A percentile compares a stretch with the other conserved stretches of the same genome.
These are phyloP conservation scores for Dysidea cf. avara DNA, from an alignment of 37 sponge, comb jelly and placozoan species.

Conservation along the genomic window DNA sequence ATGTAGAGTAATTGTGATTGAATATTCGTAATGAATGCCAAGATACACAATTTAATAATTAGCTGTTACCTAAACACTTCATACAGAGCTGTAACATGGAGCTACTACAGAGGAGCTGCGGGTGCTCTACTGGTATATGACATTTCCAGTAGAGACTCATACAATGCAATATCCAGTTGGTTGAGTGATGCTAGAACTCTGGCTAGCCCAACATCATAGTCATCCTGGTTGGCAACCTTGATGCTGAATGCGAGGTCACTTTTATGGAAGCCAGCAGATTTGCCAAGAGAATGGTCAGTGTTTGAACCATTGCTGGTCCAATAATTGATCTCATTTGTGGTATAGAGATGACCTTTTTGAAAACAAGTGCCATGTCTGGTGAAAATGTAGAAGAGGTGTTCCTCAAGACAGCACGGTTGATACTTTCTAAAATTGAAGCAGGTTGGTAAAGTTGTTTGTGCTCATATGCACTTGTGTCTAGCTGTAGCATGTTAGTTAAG, in stretches of 20 bases:
- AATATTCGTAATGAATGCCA: too few relatives aligned
- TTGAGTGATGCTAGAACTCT: constrained; percentile 96
- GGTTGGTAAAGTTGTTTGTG: constrained; percentile 69
- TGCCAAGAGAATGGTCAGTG: constrained; percentile 97
- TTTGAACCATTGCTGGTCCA: not conserved
- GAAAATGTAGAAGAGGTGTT: constrained; percentile 99
- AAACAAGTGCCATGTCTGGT: constrained; percentile 97
- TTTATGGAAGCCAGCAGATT: constrained; percentile 98
- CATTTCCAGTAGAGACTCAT: constrained; percentile 95
- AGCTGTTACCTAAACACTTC: too few relatives aligned
- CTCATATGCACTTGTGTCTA: too few relatives aligned
- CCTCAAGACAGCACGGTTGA: constrained; percentile 88
- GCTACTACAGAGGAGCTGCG: constrained; percentile 99
- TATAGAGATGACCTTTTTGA: constrained; percentile 93
- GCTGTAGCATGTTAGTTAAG: not conserved
- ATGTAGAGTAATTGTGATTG: too few relatives aligned
- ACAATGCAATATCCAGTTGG: constrained; percentile 97
- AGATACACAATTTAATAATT: too few relatives aligned
- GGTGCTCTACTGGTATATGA: constrained; percentile 98
- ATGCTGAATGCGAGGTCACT: constrained; percentile 93
- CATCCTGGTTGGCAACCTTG: constrained; percentile 94
- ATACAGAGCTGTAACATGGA: constrained; percentile 91
- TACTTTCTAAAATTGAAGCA: constrained; percentile 94
- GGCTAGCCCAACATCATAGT: constrained; percentile 97
- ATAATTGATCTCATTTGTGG: not conserved